Base-by-base conservation (phyloP, 2,113 vertebrate species). In the Chionodraco myersi region DNA sequence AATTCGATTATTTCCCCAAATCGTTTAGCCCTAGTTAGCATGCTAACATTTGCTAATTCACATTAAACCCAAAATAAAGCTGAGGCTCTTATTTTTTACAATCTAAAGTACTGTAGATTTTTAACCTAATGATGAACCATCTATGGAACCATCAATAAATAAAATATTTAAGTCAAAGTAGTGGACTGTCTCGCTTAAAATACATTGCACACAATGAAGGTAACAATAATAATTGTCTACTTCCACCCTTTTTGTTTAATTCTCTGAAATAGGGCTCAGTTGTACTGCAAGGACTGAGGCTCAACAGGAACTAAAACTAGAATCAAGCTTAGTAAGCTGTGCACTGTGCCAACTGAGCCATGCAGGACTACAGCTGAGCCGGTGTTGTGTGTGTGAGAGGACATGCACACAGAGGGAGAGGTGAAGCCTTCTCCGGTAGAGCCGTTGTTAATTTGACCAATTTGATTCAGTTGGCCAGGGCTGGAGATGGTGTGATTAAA, bases 401-500 rank as follows among this genome's bases (percentile, higher is more conserved):
- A 41, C 14, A 54, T 72, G 62, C 59, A 56, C 53, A 23, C n/a
- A 72, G 62, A 54, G 58, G 48, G 72, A 21, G 80, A 72, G 79
- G 73, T 90, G 88, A 87, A 84, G 63, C 85, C 82, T 82, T 89
- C 81, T 91, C 88, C 89, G 58, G 79, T 75, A 73, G 83, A 82
- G 88, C 79, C 45, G 72, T 91, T 89, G 90, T 95, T 95, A 88
- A 95, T 95, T 93, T 93, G 91, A 92, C 91, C 92, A 88, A 94
- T 95, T 92, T 92, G 95, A 95, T 94, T 93, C 92, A 94, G 93
- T 93, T 89, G 86, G 84, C 88, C 86, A 45, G 82, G 90, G 87
- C 90, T 91, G 88, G 88, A 89, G 93, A 91, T 85, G 85, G 82
- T 91, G 90, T 89, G 93, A 96, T 95, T 96, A 94, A 91, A 96